Base-by-base conservation (phyloP, 2,797 vertebrate genomes). In the Dryobates pubescens region DNA sequence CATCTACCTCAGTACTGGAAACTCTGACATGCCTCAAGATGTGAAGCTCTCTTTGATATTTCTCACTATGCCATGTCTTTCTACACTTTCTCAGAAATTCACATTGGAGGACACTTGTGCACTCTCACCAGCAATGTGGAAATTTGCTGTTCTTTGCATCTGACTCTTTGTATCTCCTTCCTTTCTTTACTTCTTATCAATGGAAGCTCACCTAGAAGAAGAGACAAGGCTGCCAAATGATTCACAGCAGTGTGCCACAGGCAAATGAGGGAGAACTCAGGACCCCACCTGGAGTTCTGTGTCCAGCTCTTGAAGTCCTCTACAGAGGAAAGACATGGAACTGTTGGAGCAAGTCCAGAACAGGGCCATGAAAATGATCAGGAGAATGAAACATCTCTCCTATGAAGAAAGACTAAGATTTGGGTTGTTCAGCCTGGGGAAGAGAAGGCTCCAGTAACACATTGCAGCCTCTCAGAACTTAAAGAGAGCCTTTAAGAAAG, bases 181-280 rank as follows among this genome's bases (percentile, higher is more conserved):
- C n/a, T 83, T 82, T 89, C 76, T 80, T 86, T 72, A 26, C 17
- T 90, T 23, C 82, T 71, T 82, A 54, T 67, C 92, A 84, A 63
- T 62, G 51, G 64, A 76, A 94, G 53, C 18, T 75, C 6, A 1
- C 26, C 57, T 78, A 78, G 71, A 41, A 89, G 56, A 84, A 5
- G 6, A 92, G 32, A 64, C 24, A 29, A 85, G 76, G 51, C 32
- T 86, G 58, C 6, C 19, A 75, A 81, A 81, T 70, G 53, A 79
- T 69, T 64, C n/a, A 70, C 8, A 70, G 43, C 47, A 67, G 16
- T 20, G n/a, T 38, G 23, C 67, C 32, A 51, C 20, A 61, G 47
- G 38, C 9, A 91, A 83, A 88, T 27, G 16, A 64, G 16, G 36
- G 19, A 68, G 41, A 63, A 64, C 27, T 20, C 30, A 19, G 27